phyloP scores from a whole-genome alignment of 2,113 vertebrate species.

The Phodopus roborovskii region DNA sequence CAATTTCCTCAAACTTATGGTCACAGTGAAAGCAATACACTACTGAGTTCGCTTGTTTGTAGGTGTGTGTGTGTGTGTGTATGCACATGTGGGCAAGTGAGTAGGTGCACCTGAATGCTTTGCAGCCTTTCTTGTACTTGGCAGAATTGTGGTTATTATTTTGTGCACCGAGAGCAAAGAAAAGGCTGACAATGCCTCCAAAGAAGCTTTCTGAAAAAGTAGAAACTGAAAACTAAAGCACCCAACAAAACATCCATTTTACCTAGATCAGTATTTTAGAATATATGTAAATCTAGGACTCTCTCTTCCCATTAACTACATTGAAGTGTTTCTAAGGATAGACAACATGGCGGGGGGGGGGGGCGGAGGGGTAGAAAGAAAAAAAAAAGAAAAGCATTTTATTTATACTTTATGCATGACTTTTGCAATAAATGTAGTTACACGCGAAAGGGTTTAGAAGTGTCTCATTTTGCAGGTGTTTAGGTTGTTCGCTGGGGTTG shows the following conservation, averaged over 20 bases:
- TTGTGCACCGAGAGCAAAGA: neutral
- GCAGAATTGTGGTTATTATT: neutral
- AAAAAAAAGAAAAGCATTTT: neutral
- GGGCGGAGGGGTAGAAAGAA: too few species aligned
- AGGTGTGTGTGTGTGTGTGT: neutral
- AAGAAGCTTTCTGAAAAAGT: fast-evolving
- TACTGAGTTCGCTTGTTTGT: neutral
- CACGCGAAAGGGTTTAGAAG: neutral
- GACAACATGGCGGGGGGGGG: neutral
- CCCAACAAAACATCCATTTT: neutral
- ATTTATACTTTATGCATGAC: neutral
- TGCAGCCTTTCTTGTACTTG: neutral
- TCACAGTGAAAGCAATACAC: neutral
- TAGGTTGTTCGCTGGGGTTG: neutral
- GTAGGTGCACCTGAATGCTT: neutral
- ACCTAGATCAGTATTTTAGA: neutral
- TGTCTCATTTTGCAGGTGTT: neutral
- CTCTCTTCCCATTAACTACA: neutral
- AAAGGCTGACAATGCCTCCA: neutral
- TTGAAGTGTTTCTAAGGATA: neutral
- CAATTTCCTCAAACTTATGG: slow-evolving; percentile 50
- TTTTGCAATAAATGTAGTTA: neutral
- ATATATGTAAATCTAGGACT: neutral
- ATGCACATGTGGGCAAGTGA: neutral
- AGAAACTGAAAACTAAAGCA: neutral